Conservation (phyloP, 1,140 invertebrate genomes). For the Cecropterus lyciades region DNA sequence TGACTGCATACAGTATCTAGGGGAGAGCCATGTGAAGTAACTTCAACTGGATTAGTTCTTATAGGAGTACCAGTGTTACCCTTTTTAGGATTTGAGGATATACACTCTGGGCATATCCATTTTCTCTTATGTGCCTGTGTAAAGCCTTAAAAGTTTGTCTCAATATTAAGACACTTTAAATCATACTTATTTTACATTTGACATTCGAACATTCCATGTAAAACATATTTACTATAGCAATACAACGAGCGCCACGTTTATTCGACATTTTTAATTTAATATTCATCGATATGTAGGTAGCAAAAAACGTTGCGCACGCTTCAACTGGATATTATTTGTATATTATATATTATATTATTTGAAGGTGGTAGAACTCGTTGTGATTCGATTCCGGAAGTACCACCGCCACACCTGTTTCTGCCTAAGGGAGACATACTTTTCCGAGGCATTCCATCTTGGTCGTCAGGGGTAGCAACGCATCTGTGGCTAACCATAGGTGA, state of each 20-base stretch:
- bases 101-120: conserved; percentile 17
- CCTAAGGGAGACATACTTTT: too few relatives aligned
- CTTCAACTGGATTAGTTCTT: background rate
- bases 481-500: too few relatives aligned
- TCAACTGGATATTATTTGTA: too few relatives aligned
- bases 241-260: conserved; percentile 17
- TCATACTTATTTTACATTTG: conserved; percentile 16
- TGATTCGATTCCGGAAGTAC: too few relatives aligned
- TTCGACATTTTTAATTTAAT: too few relatives aligned
- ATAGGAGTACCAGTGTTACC: conserved; percentile 7
- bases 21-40: background rate
- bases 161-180: conserved; percentile 24
- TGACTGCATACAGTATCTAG: background rate
- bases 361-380: too few relatives aligned
- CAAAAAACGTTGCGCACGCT: too few relatives aligned
- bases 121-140: conserved; percentile 12
- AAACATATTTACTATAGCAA: conserved; percentile 1
- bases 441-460: too few relatives aligned
- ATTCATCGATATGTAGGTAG: too few relatives aligned
- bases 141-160: conserved; percentile 7
- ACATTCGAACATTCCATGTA: conserved; percentile 16
- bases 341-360: too few relatives aligned
- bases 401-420: too few relatives aligned
- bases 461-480: too few relatives aligned
- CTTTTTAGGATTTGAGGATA: conserved; percentile 9